Evolutionary conservation across 2,888 invertebrate species (phyloP), one percentile per base, ranked within the genome.

Genomic region (Terebella lapidaria): DNA sequence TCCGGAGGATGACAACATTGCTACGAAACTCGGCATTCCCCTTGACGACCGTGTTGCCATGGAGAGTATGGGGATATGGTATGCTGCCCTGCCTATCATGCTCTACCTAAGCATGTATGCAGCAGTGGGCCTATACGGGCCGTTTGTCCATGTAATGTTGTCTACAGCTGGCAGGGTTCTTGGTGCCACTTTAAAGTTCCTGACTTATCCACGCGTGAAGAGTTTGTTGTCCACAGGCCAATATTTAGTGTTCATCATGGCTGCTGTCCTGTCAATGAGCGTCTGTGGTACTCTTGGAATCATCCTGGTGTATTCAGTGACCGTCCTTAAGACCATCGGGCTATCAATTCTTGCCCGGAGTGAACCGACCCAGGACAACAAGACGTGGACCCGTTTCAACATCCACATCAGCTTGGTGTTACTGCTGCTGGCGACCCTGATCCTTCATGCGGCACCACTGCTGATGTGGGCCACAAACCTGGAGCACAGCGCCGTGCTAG

Each of bases 1-100:
- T 49, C 66, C 66, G 22, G 68, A 67, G n/a, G 66, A 67, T 15
- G 54, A 59, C 22, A 61, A 56, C 42, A n/a, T 68, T n/a, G 60
- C 60, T 10, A 29, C 18, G 2, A 62, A 59, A 25, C 15, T 49
- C 49, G 63, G 63, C 1, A 52, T 68, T 5, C 64, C 62, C 0
- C 45, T 25, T 5, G 67, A 67, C 51, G 67, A 67, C 57, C n/a
- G 56, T 18, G 29, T 52, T 26, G n/a, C 30, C 18, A 28, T 68
- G 47, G 27, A 53, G 20, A n/a, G 26, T 3, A 35, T 53, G 58
- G 57, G 57, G 35, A 42, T 63, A n/a, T 67, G 64, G 64, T 59
- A 62, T 56, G 49, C 67, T 2, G 60, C 65, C 25, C 57, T 66
- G 22, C 67, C 67, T 25, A 49, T 64, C 26, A 26, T 66, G 22